phyloP scores from a whole-genome alignment of 2,113 vertebrate genomes.

The Corythoichthys haematopterus region DNA sequence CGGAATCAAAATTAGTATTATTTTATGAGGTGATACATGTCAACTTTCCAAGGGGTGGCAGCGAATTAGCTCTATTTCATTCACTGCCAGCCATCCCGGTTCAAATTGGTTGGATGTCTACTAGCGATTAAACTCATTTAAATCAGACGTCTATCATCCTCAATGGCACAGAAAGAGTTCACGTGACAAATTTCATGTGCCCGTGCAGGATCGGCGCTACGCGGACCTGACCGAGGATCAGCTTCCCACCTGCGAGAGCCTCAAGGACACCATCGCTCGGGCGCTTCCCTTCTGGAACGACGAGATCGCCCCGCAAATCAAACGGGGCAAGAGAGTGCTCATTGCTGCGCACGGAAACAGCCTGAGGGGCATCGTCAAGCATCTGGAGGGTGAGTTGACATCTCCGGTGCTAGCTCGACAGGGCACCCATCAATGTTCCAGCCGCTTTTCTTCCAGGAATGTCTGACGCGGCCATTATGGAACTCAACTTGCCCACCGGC shows the following conservation, averaged over 20 bases:
- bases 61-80: no score
- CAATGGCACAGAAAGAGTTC: no score
- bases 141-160: no score
- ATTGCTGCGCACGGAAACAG: conserved; percentile 92
- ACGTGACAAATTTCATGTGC: neutral
- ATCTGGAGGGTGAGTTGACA: conserved; percentile 73
- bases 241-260: conserved; percentile 84
- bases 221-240: conserved; percentile 73
- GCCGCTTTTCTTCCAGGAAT: conserved; percentile 64
- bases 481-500: conserved; percentile 95
- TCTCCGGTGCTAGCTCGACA: neutral
- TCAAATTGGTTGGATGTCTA: neutral
- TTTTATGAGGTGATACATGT: no score
- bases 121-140: no score
- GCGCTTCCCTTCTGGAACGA: conserved; percentile 90
- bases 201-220: conserved; percentile 80
- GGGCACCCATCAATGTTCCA: neutral
- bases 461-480: conserved; percentile 97
- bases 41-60: no score
- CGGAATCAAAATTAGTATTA: no score
- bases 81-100: neutral
- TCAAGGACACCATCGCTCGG: conserved; percentile 88
- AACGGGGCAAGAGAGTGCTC: conserved; percentile 82
- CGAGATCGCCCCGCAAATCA: conserved; percentile 83
- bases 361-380: conserved; percentile 87